A percentile compares a stretch with the other conserved stretches of the same genome.
phyloP scores from a whole-genome alignment of 2,797 vertebrate genomes.

The Gymnopithys bicolor region DNA sequence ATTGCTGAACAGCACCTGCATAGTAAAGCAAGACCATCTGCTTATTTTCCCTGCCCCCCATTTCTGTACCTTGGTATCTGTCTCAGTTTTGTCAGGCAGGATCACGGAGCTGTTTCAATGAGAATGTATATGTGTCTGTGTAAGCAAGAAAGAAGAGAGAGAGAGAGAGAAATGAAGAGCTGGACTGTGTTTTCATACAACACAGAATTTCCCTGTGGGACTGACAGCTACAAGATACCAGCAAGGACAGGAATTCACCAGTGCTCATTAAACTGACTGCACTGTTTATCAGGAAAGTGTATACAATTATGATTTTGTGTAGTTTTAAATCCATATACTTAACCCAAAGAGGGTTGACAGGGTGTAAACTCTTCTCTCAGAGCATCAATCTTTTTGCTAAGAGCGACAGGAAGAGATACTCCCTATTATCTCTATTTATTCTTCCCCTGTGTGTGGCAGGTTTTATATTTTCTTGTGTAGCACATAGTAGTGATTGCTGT shows the following conservation, averaged over 20 bases:
- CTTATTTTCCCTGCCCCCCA: constrained; percentile 18
- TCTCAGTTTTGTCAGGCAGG: constrained; percentile 15
- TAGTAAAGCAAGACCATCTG: constrained; percentile 74
- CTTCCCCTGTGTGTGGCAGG: neutral
- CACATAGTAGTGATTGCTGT: neutral
- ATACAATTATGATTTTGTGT: neutral
- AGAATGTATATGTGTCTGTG: neutral
- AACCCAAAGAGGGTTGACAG: neutral
- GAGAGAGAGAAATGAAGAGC: neutral
- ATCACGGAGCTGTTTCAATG: neutral
- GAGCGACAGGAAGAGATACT: neutral
- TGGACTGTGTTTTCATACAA: neutral
- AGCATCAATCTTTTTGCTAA: neutral
- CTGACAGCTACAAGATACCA: neutral
- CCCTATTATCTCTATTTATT: constrained; percentile 1
- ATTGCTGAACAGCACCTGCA: constrained; percentile 71
- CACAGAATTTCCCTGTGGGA: neutral
- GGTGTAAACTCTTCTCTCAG: neutral
- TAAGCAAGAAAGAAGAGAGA: neutral
- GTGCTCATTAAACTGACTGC: neutral
- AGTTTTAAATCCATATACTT: neutral
- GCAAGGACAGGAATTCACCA: neutral
- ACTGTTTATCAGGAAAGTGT: neutral
- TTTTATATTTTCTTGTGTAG: neutral
- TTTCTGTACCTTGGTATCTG: neutral